Evolutionary conservation across 92 coral and sea anemone species (phyloP), one percentile per base, ranked within the genome.

Genomic region (Anthopleura xanthogrammica): DNA sequence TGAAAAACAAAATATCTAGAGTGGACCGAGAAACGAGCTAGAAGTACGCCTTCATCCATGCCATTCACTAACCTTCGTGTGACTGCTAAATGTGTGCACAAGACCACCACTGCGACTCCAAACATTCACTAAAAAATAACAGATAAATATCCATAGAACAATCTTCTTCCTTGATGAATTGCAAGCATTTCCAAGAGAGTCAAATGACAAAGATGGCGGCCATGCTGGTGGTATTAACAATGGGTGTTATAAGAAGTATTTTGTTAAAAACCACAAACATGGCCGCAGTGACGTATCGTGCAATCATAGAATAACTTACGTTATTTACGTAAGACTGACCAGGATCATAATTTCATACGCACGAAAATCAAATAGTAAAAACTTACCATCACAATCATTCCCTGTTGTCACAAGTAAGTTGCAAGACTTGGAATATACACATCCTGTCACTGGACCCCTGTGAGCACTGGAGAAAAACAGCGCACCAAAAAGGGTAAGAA

Each of bases 361-460:
- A 11, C 13, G 41, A 60, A 36, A 20, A 75, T 46, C 73, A 77
- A 11, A 65, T 62, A 60, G 12, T 62, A 20, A 20, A 62, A 62
- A 23, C 95, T 41, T 81, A 94, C 99, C 97, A 77, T 90, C 92
- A 75, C 99, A 94, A 78, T 96, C 99, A 65, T 90, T 96, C 50
- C 98, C 99, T 22, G 91, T 92, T 22, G 99, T 96, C 12, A 96
- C 92, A 0, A 96, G 88, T 71, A 94, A 87, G 71, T 94, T 96
- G 68, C 97, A 94, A 71, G 94, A 94, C 77, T 92, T 92, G 78
- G 99, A 96, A 66, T 92, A 96, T 60, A 96, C 98, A 89, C 99
- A 96, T 8, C 99, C 97, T 12, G 99, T 96, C 12, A 96, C 97
- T 39, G 95, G 97, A 17, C 99, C 99, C 68, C 95, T 83, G 85